These are phyloP conservation scores for Coryphaenoides rupestris DNA, from an alignment of 2,113 vertebrate species.

Conservation along the genomic window DNA sequence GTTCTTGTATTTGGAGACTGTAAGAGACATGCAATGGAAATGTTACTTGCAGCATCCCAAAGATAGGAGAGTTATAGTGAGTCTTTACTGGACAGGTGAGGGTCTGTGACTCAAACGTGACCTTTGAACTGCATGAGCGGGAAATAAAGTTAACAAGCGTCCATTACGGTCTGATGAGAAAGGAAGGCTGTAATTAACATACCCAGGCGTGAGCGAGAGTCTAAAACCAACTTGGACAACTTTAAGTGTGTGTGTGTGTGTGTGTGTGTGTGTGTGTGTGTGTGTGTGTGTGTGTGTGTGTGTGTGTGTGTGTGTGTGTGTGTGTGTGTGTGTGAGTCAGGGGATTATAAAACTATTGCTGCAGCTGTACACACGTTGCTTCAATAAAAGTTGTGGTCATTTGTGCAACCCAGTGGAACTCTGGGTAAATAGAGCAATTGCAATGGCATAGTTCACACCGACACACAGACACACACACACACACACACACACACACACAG, in stretches of 20 bases:
- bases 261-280: slow-evolving; percentile 25
- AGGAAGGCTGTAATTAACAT: slow-evolving; percentile 50
- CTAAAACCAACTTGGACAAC: slow-evolving; percentile 24
- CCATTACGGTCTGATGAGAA: slow-evolving; percentile 61
- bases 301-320: slow-evolving; percentile 8
- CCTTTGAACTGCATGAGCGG: slow-evolving; percentile 31
- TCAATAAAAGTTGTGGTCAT: slow-evolving; percentile 67
- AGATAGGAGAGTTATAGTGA: not conserved
- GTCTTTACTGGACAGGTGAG: slow-evolving; percentile 13
- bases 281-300: not conserved
- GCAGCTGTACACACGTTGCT: slow-evolving; percentile 65
- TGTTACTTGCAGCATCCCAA: too few species aligned
- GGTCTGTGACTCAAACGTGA: slow-evolving; percentile 16
- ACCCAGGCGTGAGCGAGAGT: slow-evolving; percentile 52
- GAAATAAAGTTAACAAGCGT: slow-evolving; percentile 37
- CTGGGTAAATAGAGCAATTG: slow-evolving; percentile 65
- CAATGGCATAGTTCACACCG: slow-evolving; percentile 43
- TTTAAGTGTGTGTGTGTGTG: slow-evolving; percentile 17
- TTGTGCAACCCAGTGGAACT: slow-evolving; percentile 64
- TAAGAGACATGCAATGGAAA: too few species aligned
- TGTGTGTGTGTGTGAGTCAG: slow-evolving; percentile 30
- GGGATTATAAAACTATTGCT: slow-evolving; percentile 59
- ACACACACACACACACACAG: slow-evolving; percentile 10
- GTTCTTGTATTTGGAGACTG: too few species aligned
- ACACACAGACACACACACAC: slow-evolving; percentile 30